Evolutionary conservation across 2,888 invertebrate species (phyloP).

Genomic region (Drosophila prostipennis): DNA sequence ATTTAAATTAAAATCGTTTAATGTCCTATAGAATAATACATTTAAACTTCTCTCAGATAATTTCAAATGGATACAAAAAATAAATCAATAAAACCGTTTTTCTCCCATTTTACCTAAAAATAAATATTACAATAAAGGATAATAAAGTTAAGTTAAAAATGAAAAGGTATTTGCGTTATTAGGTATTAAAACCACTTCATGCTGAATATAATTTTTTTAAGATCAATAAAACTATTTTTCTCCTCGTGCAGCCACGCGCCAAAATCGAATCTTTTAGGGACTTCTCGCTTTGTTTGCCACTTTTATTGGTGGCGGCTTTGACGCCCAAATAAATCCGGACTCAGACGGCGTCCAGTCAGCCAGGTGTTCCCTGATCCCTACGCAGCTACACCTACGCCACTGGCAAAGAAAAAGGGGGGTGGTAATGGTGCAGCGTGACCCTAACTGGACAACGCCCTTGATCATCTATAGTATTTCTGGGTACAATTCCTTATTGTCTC

Average conservation of each 20-base stretch:
- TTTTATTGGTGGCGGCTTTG: slow-evolving; percentile 71
- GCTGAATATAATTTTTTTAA: too few species aligned
- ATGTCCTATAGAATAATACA: too few species aligned
- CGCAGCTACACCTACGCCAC: slow-evolving; percentile 51
- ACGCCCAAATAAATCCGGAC: slow-evolving; percentile 54
- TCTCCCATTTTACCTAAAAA: too few species aligned
- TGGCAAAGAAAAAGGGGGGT: neutral
- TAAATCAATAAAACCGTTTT: too few species aligned
- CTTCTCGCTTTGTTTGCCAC: slow-evolving; percentile 61
- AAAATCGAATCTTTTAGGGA: slow-evolving; percentile 51
- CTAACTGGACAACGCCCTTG: slow-evolving; percentile 42
- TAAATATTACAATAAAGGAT: too few species aligned
- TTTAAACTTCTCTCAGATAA: too few species aligned
- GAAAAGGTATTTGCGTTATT: too few species aligned
- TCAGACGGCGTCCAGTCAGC: slow-evolving; percentile 48
- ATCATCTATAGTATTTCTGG: slow-evolving; percentile 24
- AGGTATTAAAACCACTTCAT: too few species aligned
- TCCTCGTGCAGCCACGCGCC: slow-evolving; percentile 53
- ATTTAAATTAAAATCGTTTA: too few species aligned
- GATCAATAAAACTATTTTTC: neutral
- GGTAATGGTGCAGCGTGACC: slow-evolving; percentile 23
- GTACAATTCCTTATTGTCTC: slow-evolving; percentile 63
- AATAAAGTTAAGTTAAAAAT: too few species aligned
- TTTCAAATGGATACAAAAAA: too few species aligned
- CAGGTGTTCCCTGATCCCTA: slow-evolving; percentile 60